Evolutionary conservation across 92 coral and sea anemone species (phyloP), one percentile per base, ranked within the genome.

Genomic region (Palythoa grandiflora): DNA sequence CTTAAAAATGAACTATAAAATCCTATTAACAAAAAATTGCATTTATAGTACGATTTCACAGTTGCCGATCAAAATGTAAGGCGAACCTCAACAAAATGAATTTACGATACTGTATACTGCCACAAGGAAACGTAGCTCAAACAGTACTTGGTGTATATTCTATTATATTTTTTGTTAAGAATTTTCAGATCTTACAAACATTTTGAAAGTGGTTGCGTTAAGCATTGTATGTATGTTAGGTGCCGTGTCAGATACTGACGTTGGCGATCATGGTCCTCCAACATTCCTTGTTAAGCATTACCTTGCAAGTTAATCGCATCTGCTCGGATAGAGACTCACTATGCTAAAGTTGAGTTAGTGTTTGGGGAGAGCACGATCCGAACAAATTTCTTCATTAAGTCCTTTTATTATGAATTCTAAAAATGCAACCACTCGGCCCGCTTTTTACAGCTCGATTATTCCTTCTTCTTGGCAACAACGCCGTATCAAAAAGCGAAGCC

Each of bases 351-450:
- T 19, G 66, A 60, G 16, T 36, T 36, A 65, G 71, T 65, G 71
- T n/a, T 36, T 14, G 5, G 15, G 16, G 66, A 40, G 47, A 40
- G 66, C 66, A 2, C 66, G 16, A 9, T 1, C 66, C 66, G 66
- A 60, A 60, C 15, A 60, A 60, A 61, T 61, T 61, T 61, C 70
- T 61, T 61, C 70, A 61, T 20, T 21, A 61, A 61, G 70, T 61
- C 70, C 19, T 61, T 65, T 65, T 21, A 65, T 19, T 36, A 4
- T 8, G 9, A 65, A 17, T 17, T 65, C n/a, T n/a, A n/a, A n/a
- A 65, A 65, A 1, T 15, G 37, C 71, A 65, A 65, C 71, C 28
- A 65, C 10, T 40, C 47, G 47, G 47, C 47, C 71, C 71, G 10
- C 71, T 17, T 65, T 65, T 65, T 65, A n/a, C 71, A 16, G n/a